These are phyloP conservation scores for Lycia hirtaria DNA, from an alignment of 2,888 invertebrate genomes.

Conservation along the genomic window DNA sequence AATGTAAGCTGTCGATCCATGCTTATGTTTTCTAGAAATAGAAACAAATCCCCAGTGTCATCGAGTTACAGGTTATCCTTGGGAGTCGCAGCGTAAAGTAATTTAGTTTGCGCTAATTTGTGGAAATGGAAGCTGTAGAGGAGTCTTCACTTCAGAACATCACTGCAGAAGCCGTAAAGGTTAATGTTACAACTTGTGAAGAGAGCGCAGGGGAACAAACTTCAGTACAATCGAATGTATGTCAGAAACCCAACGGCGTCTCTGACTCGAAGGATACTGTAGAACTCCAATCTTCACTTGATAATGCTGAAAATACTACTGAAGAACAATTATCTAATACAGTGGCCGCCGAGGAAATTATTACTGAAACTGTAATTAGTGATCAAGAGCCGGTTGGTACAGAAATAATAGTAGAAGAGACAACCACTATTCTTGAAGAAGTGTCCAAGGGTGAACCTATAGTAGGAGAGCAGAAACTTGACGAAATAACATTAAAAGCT, in stretches of 20 bases:
- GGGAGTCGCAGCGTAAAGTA: constrained; percentile 25
- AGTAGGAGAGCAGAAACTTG: constrained; percentile 2
- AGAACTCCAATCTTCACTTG: constrained; percentile 21
- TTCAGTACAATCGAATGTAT: constrained; percentile 56
- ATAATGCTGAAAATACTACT: constrained; percentile 17
- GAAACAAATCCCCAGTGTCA: constrained; percentile 65
- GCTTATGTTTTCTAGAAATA: constrained; percentile 12
- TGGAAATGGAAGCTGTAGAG: constrained; percentile 53
- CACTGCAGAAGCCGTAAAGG: constrained; percentile 55
- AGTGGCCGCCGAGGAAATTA: constrained; percentile 14
- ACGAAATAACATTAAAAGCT: constrained; percentile 2
- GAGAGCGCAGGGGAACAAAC: constrained; percentile 42
- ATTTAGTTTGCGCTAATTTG: constrained; percentile 31
- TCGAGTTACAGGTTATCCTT: constrained; percentile 55
- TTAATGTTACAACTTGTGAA: constrained; percentile 49
- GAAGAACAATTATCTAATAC: neutral
- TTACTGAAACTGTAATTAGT: constrained; percentile 18
- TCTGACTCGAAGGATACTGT: constrained; percentile 50
- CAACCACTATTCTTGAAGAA: neutral
- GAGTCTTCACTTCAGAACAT: constrained; percentile 52
- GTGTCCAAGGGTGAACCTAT: neutral
- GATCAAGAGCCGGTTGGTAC: constrained; percentile 30
- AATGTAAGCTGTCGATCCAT: constrained; percentile 15
- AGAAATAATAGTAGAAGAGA: constrained; percentile 33
- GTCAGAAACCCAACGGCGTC: constrained; percentile 74